These are phyloP conservation scores for Ceyx erithaca DNA, from an alignment of 2,797 vertebrate species.

Conservation along the genomic window DNA sequence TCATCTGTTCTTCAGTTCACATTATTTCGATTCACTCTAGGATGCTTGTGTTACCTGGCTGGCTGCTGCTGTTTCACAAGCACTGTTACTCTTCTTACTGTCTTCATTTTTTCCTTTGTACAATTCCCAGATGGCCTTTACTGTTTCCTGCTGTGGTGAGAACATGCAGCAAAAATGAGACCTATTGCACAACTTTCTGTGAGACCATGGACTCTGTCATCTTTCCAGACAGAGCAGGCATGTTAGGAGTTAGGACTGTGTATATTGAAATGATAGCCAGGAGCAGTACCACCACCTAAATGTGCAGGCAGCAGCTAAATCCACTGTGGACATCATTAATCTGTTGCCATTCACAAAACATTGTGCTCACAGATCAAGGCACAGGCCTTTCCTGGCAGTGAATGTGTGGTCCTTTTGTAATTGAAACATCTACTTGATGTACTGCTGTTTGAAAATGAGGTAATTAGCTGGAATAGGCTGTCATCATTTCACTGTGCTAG, in stretches of 20 bases:
- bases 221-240: not conserved
- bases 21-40: not conserved
- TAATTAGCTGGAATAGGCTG: not conserved
- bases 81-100: not conserved
- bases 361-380: not conserved
- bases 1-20: not conserved
- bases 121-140: not conserved
- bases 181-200: not conserved
- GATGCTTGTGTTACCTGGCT: not conserved
- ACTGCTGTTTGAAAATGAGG: not conserved
- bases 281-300: not conserved
- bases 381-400: not conserved
- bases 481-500: not conserved
- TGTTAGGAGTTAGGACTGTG: not conserved
- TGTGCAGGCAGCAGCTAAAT: not conserved
- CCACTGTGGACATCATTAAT: not conserved
- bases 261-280: not conserved
- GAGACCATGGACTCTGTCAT: not conserved
- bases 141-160: slow-evolving; percentile 16
- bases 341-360: not conserved
- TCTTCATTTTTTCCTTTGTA: slow-evolving; percentile 2
- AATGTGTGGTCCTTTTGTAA: not conserved
- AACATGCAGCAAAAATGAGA: slow-evolving; percentile 30
- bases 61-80: not conserved
- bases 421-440: not conserved